These are phyloP conservation scores for Drosophila bocqueti DNA, from an alignment of 1,140 invertebrate species.

Conservation along the genomic window DNA sequence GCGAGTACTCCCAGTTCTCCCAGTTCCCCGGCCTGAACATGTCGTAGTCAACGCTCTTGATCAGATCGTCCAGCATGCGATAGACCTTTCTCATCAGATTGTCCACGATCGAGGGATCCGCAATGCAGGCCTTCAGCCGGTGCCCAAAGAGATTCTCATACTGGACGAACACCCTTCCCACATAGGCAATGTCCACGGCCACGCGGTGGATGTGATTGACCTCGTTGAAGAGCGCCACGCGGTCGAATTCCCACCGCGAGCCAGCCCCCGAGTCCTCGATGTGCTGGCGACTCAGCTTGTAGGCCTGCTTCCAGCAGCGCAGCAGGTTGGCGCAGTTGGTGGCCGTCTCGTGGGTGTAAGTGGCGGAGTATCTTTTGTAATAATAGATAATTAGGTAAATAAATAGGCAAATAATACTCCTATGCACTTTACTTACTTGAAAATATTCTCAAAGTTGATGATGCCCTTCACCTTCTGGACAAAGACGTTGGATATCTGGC, in stretches of 20 bases:
- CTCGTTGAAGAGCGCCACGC: conserved; percentile 90
- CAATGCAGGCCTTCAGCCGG: conserved; percentile 93
- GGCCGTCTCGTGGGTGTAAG: conserved; percentile 86
- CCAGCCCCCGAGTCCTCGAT: conserved; percentile 94
- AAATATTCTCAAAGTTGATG: conserved; percentile 90
- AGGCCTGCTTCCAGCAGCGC: conserved; percentile 91
- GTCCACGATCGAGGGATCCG: conserved; percentile 93
- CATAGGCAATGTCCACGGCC: conserved; percentile 90
- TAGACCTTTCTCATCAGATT: conserved; percentile 88
- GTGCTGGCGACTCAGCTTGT: conserved; percentile 90
- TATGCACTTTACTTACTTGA: conserved; percentile 87
- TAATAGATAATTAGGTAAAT: not conserved
- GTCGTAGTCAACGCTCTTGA: conserved; percentile 92
- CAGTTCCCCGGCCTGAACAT: conserved; percentile 91
- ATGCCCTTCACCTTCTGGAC: conserved; percentile 90
- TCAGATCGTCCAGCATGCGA: conserved; percentile 88
- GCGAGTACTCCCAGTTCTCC: conserved; percentile 93
- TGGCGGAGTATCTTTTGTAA: conserved; percentile 86
- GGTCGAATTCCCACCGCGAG: conserved; percentile 95
- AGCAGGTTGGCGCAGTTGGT: conserved; percentile 89
- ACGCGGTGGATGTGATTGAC: conserved; percentile 94
- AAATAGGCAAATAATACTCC: not conserved
- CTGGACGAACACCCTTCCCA: conserved; percentile 92
- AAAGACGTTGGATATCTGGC: conserved; percentile 92
- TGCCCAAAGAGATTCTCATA: conserved; percentile 95